Conservation (phyloP, 1,140 invertebrate species). For the Anoplolepis gracilipes region DNA sequence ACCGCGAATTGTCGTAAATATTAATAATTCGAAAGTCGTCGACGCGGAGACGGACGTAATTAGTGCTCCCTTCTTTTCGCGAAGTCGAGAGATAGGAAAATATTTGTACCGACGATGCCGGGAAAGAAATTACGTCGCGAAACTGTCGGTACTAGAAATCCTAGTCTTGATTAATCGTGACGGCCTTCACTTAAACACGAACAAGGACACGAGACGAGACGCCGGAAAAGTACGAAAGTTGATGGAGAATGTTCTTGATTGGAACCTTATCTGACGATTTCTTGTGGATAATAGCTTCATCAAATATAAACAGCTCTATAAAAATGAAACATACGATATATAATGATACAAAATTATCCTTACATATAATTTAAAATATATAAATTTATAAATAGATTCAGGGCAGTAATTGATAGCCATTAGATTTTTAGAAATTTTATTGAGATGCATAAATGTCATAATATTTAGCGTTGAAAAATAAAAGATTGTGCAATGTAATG, state of each 20-base stretch:
- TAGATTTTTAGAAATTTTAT: not conserved
- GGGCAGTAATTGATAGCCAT: too few species aligned
- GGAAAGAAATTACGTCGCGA: slow-evolving; percentile 46
- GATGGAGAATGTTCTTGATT: slow-evolving; percentile 48
- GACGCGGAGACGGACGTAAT: slow-evolving; percentile 66
- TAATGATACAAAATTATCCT: too few species aligned
- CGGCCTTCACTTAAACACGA: slow-evolving; percentile 33
- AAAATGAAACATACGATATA: not conserved
- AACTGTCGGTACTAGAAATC: slow-evolving; percentile 24
- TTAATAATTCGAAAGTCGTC: slow-evolving; percentile 70
- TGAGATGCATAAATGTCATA: not conserved
- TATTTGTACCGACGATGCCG: slow-evolving; percentile 39
- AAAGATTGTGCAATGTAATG: not conserved
- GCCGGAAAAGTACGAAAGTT: not conserved
- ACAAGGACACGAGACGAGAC: slow-evolving; percentile 28
- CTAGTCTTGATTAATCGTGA: slow-evolving; percentile 69
- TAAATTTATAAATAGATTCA: not conserved
- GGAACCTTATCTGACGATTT: slow-evolving; percentile 32
- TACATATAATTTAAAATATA: not conserved
- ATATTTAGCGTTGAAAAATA: not conserved
- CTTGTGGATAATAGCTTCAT: slow-evolving; percentile 31
- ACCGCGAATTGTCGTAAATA: slow-evolving; percentile 74
- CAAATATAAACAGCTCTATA: not conserved
- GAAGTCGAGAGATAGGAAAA: slow-evolving; percentile 56
- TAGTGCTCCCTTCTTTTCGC: slow-evolving; percentile 64